These are phyloP conservation scores for Caenorhabditis briggsae DNA, from an alignment of 1,140 invertebrate species.

Conservation along the genomic window DNA sequence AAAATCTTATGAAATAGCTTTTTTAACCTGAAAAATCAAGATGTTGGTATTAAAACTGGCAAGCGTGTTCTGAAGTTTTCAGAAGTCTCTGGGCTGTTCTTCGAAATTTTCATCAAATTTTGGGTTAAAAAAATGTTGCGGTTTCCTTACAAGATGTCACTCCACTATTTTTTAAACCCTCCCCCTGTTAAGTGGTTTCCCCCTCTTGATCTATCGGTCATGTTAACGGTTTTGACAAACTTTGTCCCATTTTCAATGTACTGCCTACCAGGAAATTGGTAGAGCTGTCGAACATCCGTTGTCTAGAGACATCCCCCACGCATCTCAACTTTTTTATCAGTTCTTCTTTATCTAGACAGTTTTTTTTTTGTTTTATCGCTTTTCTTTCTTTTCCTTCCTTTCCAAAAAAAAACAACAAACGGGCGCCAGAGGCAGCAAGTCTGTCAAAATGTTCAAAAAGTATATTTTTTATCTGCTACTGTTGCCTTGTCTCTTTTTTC, in stretches of 20 bases:
- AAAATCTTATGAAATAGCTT: no score
- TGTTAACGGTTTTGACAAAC: not conserved
- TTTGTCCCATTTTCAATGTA: not conserved
- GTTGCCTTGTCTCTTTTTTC: constrained; percentile 5
- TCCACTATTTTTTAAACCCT: no score
- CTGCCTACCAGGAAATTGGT: not conserved
- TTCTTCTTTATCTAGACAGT: constrained; percentile 22
- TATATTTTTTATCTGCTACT: not conserved
- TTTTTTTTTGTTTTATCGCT: not conserved
- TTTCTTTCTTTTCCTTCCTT: not conserved
- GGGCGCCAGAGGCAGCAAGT: no score
- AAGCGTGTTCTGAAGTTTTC: no score
- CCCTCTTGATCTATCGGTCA: constrained; percentile 15
- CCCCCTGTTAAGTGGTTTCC: not conserved
- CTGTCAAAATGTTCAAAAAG: no score
- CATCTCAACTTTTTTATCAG: not conserved
- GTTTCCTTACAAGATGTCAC: no score
- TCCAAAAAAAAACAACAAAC: no score
- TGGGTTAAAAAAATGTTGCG: no score
- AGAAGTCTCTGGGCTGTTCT: no score
- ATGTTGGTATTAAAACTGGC: no score
- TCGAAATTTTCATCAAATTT: no score
- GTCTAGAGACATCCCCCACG: not conserved
- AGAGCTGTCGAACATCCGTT: constrained; percentile 5
- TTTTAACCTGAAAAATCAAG: no score